A percentile compares a stretch with the other conserved stretches of the same genome.
Evolutionary conservation across 2,888 invertebrate genomes (phyloP).

Genomic region (Tridacna gigas): DNA sequence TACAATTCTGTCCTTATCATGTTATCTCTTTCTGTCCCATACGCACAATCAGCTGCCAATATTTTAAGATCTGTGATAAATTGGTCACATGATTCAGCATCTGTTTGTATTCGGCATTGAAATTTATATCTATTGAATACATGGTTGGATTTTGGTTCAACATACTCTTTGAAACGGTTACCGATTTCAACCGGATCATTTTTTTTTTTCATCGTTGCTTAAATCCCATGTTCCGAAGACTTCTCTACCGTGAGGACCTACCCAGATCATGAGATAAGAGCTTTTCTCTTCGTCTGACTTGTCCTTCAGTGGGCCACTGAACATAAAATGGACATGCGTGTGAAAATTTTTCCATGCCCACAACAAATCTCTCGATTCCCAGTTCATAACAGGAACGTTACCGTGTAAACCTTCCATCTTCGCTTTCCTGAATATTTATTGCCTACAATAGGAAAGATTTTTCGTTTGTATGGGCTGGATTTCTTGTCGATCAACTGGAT

Average conservation of each 20-base stretch:
- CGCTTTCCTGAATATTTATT: too few species aligned
- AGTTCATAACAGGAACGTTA: conserved; percentile 36
- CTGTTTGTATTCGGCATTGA: too few species aligned
- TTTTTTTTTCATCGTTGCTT: conserved; percentile 29
- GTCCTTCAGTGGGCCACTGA: conserved; percentile 51
- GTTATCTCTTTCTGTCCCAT: too few species aligned
- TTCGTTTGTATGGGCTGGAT: not conserved
- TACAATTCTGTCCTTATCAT: conserved; percentile 50
- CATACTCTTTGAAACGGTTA: too few species aligned
- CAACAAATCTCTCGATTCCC: conserved; percentile 32
- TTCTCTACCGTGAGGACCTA: conserved; percentile 51
- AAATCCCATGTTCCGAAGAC: conserved; percentile 45
- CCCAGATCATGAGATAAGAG: conserved; percentile 57
- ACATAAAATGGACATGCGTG: too few species aligned
- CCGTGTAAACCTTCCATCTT: conserved; percentile 21
- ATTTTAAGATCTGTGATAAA: too few species aligned
- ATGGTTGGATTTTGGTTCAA: too few species aligned
- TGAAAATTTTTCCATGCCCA: conserved; percentile 49
- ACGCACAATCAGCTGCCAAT: too few species aligned
- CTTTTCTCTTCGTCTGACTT: conserved; percentile 42
- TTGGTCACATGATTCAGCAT: too few species aligned
- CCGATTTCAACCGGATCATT: too few species aligned
- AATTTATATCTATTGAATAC: too few species aligned
- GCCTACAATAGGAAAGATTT: not conserved
- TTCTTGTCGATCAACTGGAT: not conserved